Evolutionary conservation across 1,140 invertebrate species (phyloP), one percentile per base, ranked within the genome.

Genomic region (Doryteuthis pealeii): DNA sequence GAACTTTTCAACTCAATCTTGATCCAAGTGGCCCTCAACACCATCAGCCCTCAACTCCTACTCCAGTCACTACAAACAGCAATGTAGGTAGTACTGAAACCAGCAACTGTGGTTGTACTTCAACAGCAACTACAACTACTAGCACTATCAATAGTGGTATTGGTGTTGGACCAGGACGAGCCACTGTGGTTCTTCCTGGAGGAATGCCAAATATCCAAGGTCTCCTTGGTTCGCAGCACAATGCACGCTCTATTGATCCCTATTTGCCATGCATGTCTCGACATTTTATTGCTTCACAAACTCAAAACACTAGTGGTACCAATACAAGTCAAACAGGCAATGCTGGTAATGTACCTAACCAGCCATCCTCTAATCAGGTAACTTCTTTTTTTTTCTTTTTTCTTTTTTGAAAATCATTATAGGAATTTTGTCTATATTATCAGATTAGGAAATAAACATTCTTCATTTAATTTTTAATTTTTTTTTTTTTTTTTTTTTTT

Each of bases 291-390:
- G 62, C 40, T 62, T 45, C 70, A 76, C 71, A 71, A 58, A 30
- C 43, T 65, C 70, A 15, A 54, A 78, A 73, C 45, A 28, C 28
- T 70, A 71, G 22, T 49, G 75, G 32, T 49, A 22, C 67, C 45
- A 67, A 30, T 69, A 43, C 28, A 67, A 65, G n/a, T 68, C 33
- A 32, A 49, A 45, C 40, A 35, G 8, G 32, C 58, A 74, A 28
- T 73, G 73, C n/a, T 62, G 54, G 22, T 62, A 28, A 22, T 67
- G 70, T 30, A 78, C 71, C 71, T 70, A 68, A 28, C 77, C 78
- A 15, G 73, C 76, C 4, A 43, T 69, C 43, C 68, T 71, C 15
- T 70, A 76, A 68, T 65, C 77, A 15, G 76, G 78, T n/a, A 58
- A 74, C 45, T 72, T 76, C 22, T 73, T 76, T 40, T 40, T 10